Evolutionary conservation across 2,888 invertebrate species (phyloP).

Genomic region (Cabera pusaria): DNA sequence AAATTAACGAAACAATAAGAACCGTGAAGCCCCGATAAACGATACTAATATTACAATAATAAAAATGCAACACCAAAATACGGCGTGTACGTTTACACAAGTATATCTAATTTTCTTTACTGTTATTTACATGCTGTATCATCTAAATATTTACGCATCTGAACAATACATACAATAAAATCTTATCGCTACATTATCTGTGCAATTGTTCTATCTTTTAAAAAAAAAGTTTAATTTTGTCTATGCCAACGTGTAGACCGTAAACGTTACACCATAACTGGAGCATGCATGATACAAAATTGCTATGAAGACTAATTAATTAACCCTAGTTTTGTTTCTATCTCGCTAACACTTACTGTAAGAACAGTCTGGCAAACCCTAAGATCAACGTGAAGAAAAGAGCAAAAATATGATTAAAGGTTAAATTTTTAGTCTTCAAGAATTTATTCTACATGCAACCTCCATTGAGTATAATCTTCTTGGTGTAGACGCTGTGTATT

Average conservation of each 20-base stretch:
- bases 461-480: no score
- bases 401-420: no score
- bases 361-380: no score
- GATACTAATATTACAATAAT: slow-evolving; percentile 51
- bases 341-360: no score
- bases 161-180: slow-evolving; percentile 82
- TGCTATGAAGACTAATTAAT: no score
- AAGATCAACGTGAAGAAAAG: no score
- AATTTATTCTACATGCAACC: no score
- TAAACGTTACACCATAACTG: no score
- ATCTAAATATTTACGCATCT: slow-evolving; percentile 83
- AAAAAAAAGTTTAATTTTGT: slow-evolving; percentile 32
- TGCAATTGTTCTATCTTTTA: slow-evolving; percentile 73
- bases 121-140: slow-evolving; percentile 77
- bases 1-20: no score
- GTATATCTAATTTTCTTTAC: slow-evolving; percentile 48
- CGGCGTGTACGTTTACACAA: slow-evolving; percentile 48
- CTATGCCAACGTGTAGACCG: slow-evolving; percentile 56
- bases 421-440: no score
- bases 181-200: slow-evolving; percentile 70
- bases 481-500: slow-evolving; percentile 27
- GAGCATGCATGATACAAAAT: no score
- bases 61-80: slow-evolving; percentile 63
- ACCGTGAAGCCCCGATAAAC: slow-evolving; percentile 50
- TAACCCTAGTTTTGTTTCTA: no score